phyloP scores from a whole-genome alignment of 2,888 invertebrate species.

The Stegophylla sp. region DNA sequence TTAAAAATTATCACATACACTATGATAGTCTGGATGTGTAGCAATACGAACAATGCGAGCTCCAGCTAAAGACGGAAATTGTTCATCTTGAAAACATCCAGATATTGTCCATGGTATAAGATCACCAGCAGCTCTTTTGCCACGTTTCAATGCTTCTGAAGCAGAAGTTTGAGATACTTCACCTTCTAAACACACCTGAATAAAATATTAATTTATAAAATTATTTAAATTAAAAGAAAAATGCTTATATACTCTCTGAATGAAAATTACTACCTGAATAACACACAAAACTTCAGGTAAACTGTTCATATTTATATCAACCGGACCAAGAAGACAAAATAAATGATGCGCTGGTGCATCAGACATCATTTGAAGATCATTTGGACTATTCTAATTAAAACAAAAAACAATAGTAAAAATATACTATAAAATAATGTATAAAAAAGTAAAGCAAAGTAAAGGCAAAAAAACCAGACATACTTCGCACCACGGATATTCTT shows the following conservation, averaged over 20 bases:
- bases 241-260: not conserved
- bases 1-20: constrained; percentile 67
- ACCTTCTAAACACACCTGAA: constrained; percentile 73
- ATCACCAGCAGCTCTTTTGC: constrained; percentile 92
- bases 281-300: constrained; percentile 95
- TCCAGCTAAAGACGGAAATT: constrained; percentile 89
- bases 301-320: constrained; percentile 72
- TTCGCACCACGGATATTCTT: no score
- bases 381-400: constrained; percentile 83
- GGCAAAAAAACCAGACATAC: no score
- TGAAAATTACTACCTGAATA: constrained; percentile 72
- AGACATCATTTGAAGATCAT: constrained; percentile 96
- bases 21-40: constrained; percentile 96
- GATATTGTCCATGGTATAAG: constrained; percentile 98
- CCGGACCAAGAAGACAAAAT: constrained; percentile 91
- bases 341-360: constrained; percentile 98
- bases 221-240: not conserved
- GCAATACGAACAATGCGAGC: constrained; percentile 94
- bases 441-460: no score
- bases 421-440: not conserved
- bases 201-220: not conserved
- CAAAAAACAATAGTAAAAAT: no score
- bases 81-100: constrained; percentile 92
- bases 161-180: constrained; percentile 73
- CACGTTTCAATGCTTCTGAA: constrained; percentile 79